Evolutionary conservation across 2,888 invertebrate genomes (phyloP).

Genomic region (Bugula neritina): DNA sequence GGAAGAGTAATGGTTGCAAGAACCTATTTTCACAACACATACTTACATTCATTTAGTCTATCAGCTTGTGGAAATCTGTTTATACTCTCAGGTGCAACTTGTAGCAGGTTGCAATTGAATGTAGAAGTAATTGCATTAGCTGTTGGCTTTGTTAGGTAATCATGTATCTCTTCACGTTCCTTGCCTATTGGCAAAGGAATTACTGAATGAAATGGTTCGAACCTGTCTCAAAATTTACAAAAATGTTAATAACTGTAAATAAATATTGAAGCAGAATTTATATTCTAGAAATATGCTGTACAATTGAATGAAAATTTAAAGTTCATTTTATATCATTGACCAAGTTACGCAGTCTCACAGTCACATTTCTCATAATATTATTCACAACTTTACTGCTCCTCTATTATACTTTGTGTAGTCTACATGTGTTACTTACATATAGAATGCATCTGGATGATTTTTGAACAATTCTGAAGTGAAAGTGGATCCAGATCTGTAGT

Average conservation of each 20-base stretch:
- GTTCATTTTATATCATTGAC: too few relatives aligned
- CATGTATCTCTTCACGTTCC: not conserved
- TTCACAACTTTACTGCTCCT: too few relatives aligned
- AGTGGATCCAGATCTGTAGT: slow-evolving; percentile 13
- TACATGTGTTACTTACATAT: slow-evolving; percentile 22
- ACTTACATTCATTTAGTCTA: not conserved
- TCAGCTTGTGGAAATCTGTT: not conserved
- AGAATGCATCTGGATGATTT: slow-evolving; percentile 2
- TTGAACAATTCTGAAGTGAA: slow-evolving; percentile 1
- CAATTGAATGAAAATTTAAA: too few relatives aligned
- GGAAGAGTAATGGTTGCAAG: too few relatives aligned
- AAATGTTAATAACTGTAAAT: too few relatives aligned
- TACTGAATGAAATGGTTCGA: not conserved
- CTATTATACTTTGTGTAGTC: too few relatives aligned
- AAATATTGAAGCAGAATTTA: too few relatives aligned
- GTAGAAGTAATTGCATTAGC: not conserved
- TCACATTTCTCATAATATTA: too few relatives aligned
- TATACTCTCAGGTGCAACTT: not conserved
- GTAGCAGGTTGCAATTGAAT: not conserved
- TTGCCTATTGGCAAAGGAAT: not conserved
- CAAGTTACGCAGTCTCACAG: too few relatives aligned
- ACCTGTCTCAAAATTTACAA: too few relatives aligned
- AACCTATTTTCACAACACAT: too few relatives aligned
- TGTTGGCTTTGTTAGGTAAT: not conserved
- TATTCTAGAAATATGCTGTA: too few relatives aligned